Percentiles rank a stretch among this genome's conserved stretches.
Conservation (phyloP, 2,797 vertebrate species). For the Melanotaenia maccullochi region DNA sequence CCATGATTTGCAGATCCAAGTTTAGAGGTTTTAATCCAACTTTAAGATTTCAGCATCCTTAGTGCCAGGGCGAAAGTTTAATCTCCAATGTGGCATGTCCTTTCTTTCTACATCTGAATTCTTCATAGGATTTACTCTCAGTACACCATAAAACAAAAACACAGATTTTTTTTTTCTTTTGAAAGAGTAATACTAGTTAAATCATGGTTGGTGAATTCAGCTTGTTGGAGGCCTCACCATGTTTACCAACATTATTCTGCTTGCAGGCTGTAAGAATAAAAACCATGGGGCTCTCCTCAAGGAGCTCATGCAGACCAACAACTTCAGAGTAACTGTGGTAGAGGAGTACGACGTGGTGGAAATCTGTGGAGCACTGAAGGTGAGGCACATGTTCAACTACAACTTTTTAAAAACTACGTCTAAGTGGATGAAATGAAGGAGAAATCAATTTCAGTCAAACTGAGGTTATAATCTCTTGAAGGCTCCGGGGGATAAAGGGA, state of each 20-base stretch:
- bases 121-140: conserved; percentile 17
- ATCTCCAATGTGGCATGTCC: conserved; percentile 18
- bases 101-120: neutral
- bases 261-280: conserved; percentile 88
- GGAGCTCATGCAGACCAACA: conserved; percentile 93
- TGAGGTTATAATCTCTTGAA: conserved; percentile 9
- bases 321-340: conserved; percentile 94
- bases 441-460: conserved; percentile 8
- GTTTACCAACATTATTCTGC: neutral
- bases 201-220: neutral
- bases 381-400: conserved; percentile 56
- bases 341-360: conserved; percentile 94
- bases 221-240: neutral
- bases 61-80: conserved; percentile 12
- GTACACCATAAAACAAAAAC: neutral
- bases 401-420: neutral
- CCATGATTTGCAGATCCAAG: neutral
- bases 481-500: conserved; percentile 19
- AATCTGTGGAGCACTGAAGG: conserved; percentile 98
- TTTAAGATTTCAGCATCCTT: conserved; percentile 23
- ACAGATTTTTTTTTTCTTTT: neutral
- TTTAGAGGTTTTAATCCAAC: conserved; percentile 8
- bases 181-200: conserved; percentile 13
- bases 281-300: conserved; percentile 89
- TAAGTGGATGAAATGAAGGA: conserved; percentile 1